Percentiles rank a stretch among this genome's conserved stretches.
These are phyloP conservation scores for Esox niger DNA, from an alignment of 2,113 vertebrate genomes.

Conservation along the genomic window DNA sequence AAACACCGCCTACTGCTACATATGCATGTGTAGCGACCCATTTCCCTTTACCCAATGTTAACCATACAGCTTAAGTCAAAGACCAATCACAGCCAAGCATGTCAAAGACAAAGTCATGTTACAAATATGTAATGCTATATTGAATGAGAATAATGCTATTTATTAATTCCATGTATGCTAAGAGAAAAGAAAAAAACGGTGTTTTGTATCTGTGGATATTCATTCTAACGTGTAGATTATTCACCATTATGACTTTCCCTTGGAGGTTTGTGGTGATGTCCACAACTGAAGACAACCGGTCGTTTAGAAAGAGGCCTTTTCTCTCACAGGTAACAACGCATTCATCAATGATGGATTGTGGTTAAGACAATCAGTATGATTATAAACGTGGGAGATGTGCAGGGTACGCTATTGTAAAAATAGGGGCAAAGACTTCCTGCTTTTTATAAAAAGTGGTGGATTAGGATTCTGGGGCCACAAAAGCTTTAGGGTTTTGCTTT, in stretches of 20 bases:
- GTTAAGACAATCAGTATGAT: slow-evolving; percentile 51
- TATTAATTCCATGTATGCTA: slow-evolving; percentile 14
- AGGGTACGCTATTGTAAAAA: slow-evolving; percentile 25
- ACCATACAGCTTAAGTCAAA: neutral
- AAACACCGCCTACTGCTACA: neutral
- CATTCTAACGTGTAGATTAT: neutral
- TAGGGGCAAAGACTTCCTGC: neutral
- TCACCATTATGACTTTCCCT: neutral
- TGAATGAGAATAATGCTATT: slow-evolving; percentile 1
- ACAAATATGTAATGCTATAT: neutral
- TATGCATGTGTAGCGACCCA: neutral
- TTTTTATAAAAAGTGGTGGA: neutral
- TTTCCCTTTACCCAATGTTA: neutral
- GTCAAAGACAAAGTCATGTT: neutral
- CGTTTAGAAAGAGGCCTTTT: too few species aligned
- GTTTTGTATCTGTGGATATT: neutral
- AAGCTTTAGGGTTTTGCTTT: neutral
- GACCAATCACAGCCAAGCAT: neutral
- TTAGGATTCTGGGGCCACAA: neutral
- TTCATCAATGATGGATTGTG: slow-evolving; percentile 4
- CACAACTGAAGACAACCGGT: neutral
- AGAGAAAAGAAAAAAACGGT: neutral
- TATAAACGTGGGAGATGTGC: slow-evolving; percentile 47
- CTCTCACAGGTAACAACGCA: neutral
- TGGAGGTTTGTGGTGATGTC: neutral